These are phyloP conservation scores for Thinocorus orbignyianus DNA, from an alignment of 2,113 vertebrate genomes.

Conservation along the genomic window DNA sequence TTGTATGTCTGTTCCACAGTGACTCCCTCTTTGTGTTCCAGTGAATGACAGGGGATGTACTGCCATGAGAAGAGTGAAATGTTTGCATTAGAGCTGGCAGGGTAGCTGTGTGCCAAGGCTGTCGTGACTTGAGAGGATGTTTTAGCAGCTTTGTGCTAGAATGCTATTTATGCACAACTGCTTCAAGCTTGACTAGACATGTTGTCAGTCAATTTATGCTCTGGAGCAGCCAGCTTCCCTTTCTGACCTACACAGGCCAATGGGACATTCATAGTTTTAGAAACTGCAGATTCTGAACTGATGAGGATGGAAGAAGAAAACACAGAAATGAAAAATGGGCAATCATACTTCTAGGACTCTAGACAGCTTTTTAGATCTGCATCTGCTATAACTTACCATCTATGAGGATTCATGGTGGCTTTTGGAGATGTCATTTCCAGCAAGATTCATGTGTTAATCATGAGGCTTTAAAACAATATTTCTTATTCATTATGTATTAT, in stretches of 20 bases:
- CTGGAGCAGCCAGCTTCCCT: not conserved
- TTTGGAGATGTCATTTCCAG: not conserved
- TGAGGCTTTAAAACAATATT: not conserved
- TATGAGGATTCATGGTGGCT: not conserved
- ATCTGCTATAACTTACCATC: not conserved
- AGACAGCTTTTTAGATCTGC: not conserved
- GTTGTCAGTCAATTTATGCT: not conserved
- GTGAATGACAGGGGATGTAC: not conserved
- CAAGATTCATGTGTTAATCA: not conserved
- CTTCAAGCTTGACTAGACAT: not conserved
- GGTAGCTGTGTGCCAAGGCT: fast-evolving
- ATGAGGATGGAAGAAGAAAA: not conserved
- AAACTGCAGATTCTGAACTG: not conserved
- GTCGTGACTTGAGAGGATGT: fast-evolving
- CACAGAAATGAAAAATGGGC: not conserved
- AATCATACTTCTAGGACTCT: not conserved
- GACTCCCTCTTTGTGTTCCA: not conserved
- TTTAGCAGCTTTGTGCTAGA: not conserved
- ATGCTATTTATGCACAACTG: not conserved
- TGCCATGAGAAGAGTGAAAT: not conserved
- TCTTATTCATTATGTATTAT: not conserved
- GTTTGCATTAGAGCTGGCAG: not conserved
- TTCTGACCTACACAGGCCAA: not conserved
- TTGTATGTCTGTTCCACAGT: not conserved
- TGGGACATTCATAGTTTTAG: not conserved